Evolutionary conservation across 2,888 invertebrate species (phyloP).

Genomic region (Xanthorhoe spadicearia): DNA sequence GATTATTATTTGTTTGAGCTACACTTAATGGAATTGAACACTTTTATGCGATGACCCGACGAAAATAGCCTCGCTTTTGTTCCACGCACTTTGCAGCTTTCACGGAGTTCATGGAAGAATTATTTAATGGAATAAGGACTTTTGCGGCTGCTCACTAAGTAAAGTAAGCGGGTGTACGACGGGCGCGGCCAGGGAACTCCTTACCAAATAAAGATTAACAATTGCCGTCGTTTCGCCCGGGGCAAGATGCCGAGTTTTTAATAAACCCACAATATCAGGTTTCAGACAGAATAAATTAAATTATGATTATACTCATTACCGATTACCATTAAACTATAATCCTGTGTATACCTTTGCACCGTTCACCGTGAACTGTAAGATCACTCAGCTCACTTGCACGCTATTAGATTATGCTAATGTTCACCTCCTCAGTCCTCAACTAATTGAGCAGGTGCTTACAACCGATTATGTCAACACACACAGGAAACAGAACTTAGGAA

Average conservation of each 20-base stretch:
- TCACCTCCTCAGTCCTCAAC: neutral
- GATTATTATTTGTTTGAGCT: slow-evolving; percentile 28
- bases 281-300: too few relatives aligned
- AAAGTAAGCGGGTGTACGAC: neutral
- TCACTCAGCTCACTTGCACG: neutral
- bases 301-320: too few relatives aligned
- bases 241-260: too few relatives aligned
- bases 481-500: neutral
- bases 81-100: slow-evolving; percentile 1
- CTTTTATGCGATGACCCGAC: slow-evolving; percentile 11
- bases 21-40: slow-evolving; percentile 16
- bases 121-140: neutral
- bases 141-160: neutral
- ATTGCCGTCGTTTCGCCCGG: too few relatives aligned
- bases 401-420: neutral
- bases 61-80: slow-evolving; percentile 1
- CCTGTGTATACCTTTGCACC: neutral
- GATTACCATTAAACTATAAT: neutral
- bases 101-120: neutral
- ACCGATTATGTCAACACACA: neutral
- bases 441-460: neutral
- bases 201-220: neutral
- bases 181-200: neutral
- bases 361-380: slow-evolving; percentile 7
- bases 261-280: too few relatives aligned